Conservation (phyloP, 2,888 invertebrate genomes). For the Cabera pusaria region DNA sequence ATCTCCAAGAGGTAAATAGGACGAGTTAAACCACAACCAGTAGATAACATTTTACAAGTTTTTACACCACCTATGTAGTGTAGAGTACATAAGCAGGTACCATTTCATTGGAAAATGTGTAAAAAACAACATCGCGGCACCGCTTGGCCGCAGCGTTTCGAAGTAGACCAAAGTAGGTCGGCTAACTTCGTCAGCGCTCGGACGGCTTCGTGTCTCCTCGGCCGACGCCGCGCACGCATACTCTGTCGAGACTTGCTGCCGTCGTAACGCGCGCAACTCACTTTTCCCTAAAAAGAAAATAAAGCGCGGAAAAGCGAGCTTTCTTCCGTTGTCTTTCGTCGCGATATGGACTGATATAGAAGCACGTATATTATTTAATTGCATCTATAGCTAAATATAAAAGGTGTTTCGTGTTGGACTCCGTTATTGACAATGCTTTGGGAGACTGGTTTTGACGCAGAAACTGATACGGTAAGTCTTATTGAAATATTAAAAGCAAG, state of each 20-base stretch:
- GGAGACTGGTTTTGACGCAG: constrained; percentile 74
- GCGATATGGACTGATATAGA: constrained; percentile 55
- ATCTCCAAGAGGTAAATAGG: constrained; percentile 14
- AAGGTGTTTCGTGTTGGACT: constrained; percentile 67
- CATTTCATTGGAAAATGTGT: constrained; percentile 78
- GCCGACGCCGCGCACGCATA: constrained; percentile 63
- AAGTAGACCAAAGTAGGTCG: constrained; percentile 78
- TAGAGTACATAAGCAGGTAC: constrained; percentile 40
- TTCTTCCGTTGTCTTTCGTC: constrained; percentile 46
- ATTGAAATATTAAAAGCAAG: too few relatives aligned
- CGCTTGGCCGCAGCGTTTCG: constrained; percentile 68
- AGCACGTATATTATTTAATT: constrained; percentile 21
- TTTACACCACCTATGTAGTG: constrained; percentile 47
- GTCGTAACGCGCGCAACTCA: constrained; percentile 58
- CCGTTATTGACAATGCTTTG: constrained; percentile 69
- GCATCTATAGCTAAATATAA: constrained; percentile 9
- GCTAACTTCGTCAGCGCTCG: constrained; percentile 60
- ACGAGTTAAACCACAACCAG: constrained; percentile 21
- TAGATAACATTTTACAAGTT: constrained; percentile 33
- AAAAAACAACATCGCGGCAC: constrained; percentile 71
- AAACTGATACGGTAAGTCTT: constrained; percentile 71
- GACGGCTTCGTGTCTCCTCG: constrained; percentile 55
- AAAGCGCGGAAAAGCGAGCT: constrained; percentile 68
- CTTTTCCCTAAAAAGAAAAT: constrained; percentile 46
- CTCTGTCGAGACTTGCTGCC: constrained; percentile 62